Evolutionary conservation across 2,888 invertebrate genomes (phyloP).

Genomic region (Fabriciana adippe): DNA sequence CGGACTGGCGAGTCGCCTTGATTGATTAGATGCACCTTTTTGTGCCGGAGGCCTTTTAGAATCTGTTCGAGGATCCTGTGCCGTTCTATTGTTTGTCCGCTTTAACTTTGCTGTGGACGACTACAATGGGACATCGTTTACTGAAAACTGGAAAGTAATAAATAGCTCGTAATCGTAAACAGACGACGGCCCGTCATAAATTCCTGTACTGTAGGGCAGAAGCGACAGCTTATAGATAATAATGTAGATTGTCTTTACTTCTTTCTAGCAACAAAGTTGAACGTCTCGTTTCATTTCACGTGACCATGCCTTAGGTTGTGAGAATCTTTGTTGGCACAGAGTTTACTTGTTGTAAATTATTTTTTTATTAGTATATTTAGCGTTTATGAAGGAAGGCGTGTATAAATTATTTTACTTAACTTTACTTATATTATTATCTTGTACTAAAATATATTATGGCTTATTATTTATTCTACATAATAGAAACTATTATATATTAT

Average conservation of each 20-base stretch:
- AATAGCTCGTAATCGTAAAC: constrained; percentile 60
- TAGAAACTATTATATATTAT: no score
- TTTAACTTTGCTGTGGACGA: constrained; percentile 51
- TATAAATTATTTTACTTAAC: no score
- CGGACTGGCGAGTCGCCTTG: constrained; percentile 62
- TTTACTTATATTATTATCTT: no score
- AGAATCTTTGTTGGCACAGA: not conserved
- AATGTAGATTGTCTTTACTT: constrained; percentile 14
- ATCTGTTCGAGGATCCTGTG: constrained; percentile 49
- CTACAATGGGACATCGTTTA: constrained; percentile 44
- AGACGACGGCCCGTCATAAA: constrained; percentile 55
- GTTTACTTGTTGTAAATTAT: constrained; percentile 12
- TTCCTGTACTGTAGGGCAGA: constrained; percentile 46
- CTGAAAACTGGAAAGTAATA: constrained; percentile 51
- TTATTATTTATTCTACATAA: no score
- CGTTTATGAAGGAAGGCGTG: not conserved
- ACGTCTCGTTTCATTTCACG: constrained; percentile 12
- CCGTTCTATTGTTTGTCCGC: constrained; percentile 59
- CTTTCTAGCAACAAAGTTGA: constrained; percentile 29
- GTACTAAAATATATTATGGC: no score
- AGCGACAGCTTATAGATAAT: constrained; percentile 47
- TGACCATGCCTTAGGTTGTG: not conserved
- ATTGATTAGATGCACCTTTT: constrained; percentile 78
- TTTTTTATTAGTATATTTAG: constrained; percentile 15
- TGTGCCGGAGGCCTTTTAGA: constrained; percentile 55